Base-by-base conservation (phyloP, 2,888 invertebrate species). In the Hydraecia micacea region DNA sequence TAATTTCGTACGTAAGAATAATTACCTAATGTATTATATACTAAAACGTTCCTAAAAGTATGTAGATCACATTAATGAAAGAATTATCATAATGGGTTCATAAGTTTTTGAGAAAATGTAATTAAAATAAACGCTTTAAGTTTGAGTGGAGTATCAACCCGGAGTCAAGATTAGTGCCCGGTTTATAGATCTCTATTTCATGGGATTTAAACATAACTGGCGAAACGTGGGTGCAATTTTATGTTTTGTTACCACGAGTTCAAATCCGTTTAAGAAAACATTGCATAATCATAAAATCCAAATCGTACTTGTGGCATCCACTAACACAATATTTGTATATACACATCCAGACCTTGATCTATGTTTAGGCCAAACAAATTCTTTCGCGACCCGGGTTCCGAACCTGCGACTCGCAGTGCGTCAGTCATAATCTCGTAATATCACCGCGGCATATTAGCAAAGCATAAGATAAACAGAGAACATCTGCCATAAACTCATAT, bases 381-480 rank as follows among this genome's bases (percentile, higher is more conserved):
- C 55, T 71, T 70, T 55, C 55, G 52, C 36, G 52, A 80, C 49
- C 15, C 71, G 58, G 55, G 73, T 42, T 32, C n/a, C 66, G 77
- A 83, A 73, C 73, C 67, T 65, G 25, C 28, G 55, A 70, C 28
- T 72, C 65, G 70, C 39, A 58, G 55, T 81, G 73, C 75, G 70
- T 85, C 77, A 78, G n/a, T 66, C 60, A 71, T 76, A 79, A 81
- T 83, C 25, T 62, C 55, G 49, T 69, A 79, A 72, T 79, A 85
- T 76, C 74, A 75, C 72, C 62, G 67, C 52, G 49, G 71, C 63
- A 86, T 55, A 69, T 76, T 75, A 60, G 71, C 63, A 46, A 63
- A n/a, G 36, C 55, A 81, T 75, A 83, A 75, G 15, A 46, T 76
- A 83, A 83, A 86, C 83, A 84, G n/a, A 18, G 25, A 74, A 60